A percentile compares a stretch with the other conserved stretches of the same genome.
phyloP scores from a whole-genome alignment of 1,140 invertebrate species.

The Gerris buenoi region DNA sequence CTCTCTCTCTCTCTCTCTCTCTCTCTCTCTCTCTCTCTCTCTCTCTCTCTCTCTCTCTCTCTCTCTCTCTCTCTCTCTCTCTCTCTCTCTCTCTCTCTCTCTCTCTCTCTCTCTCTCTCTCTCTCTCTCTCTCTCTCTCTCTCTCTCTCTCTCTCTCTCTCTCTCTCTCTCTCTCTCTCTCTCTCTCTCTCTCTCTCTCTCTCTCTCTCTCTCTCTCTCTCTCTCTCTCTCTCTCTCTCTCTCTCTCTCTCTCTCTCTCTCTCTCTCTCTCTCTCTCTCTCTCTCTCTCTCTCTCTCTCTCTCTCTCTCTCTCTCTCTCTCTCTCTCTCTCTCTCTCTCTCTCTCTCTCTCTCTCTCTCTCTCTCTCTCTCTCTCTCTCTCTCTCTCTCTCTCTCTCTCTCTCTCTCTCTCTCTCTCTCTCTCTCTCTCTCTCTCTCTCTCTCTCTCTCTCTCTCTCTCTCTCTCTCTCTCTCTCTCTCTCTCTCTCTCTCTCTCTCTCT shows the following conservation, averaged over 20 bases:
- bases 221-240: constrained; percentile 8
- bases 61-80: constrained; percentile 6
- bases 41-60: not conserved
- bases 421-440: constrained; percentile 10
- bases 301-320: constrained; percentile 8
- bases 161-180: too few species aligned
- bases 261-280: constrained; percentile 9
- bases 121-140: constrained; percentile 8
- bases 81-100: constrained; percentile 8
- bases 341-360: constrained; percentile 5
- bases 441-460: constrained; percentile 8
- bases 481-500: constrained; percentile 9
- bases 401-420: not conserved
- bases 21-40: too few species aligned
- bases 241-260: not conserved
- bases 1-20: too few species aligned
- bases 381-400: constrained; percentile 8
- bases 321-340: constrained; percentile 8
- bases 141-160: constrained; percentile 6
- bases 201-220: constrained; percentile 9
- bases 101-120: constrained; percentile 8
- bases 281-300: constrained; percentile 7
- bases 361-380: constrained; percentile 2
- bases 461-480: constrained; percentile 10
- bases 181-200: constrained; percentile 5